phyloP scores from a whole-genome alignment of 2,888 invertebrate genomes.

The Cephus rjabovi region DNA sequence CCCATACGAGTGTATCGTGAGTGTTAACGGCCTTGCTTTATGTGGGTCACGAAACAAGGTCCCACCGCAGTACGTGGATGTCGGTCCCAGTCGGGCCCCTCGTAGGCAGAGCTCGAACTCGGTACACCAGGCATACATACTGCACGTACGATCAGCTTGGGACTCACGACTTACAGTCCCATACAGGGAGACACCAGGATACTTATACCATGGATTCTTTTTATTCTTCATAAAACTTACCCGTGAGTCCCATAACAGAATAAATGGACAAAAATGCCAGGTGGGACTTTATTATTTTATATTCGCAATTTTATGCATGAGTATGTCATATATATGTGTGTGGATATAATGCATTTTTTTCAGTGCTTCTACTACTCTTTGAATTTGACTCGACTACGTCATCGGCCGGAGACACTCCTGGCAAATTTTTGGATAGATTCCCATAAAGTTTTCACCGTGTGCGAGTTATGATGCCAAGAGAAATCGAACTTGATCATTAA shows the following conservation, averaged over 20 bases:
- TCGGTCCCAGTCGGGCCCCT: background rate
- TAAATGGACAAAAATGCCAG: background rate
- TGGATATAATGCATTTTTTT: background rate
- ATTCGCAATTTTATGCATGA: background rate
- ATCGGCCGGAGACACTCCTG: background rate
- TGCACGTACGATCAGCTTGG: background rate
- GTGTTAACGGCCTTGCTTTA: constrained; percentile 66
- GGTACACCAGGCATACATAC: background rate
- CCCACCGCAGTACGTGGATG: constrained; percentile 47
- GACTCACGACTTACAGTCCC: background rate
- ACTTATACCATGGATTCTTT: background rate
- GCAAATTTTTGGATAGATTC: constrained; percentile 35
- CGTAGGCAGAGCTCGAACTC: background rate
- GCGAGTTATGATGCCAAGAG: constrained; percentile 57
- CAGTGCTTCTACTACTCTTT: background rate
- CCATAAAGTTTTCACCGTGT: constrained; percentile 40
- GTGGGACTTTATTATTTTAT: background rate
- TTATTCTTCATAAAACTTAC: background rate
- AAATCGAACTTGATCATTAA: constrained; percentile 64
- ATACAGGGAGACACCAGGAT: background rate
- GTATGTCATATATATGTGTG: no score
- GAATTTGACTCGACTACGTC: background rate
- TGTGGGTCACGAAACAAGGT: constrained; percentile 66
- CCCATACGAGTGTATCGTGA: constrained; percentile 51
- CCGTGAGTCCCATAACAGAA: background rate